Conservation (phyloP, 1,140 invertebrate species). For the Schlechtendalia chinensis region DNA sequence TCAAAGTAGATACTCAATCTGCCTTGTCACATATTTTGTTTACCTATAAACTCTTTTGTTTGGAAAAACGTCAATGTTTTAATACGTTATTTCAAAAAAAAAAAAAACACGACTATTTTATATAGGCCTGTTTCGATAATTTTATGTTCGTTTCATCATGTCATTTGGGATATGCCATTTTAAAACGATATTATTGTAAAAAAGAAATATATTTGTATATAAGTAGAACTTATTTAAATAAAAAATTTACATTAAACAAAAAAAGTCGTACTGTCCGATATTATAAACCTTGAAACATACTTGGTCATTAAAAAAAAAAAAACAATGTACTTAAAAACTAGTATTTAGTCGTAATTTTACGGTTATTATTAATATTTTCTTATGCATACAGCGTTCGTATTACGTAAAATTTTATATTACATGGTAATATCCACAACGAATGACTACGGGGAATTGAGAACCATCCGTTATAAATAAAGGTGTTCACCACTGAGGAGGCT, state of each 20-base stretch:
- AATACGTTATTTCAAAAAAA: background rate
- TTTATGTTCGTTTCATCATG: background rate
- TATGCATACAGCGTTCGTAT: too few relatives aligned
- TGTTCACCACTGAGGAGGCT: background rate
- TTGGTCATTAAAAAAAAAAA: background rate
- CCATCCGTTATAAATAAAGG: background rate
- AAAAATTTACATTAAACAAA: background rate
- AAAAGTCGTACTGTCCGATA: background rate
- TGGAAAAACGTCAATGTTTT: background rate
- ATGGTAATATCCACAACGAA: background rate
- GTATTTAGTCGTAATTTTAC: constrained; percentile 13
- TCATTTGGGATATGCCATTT: constrained; percentile 5
- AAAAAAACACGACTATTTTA: background rate
- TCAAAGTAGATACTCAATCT: background rate
- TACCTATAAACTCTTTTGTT: constrained; percentile 1
- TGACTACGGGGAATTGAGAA: background rate
- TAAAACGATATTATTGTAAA: background rate
- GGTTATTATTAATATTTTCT: constrained; percentile 23
- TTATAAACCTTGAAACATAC: constrained; percentile 22
- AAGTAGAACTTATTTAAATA: background rate
- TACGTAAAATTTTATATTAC: too few relatives aligned
- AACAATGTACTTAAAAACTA: background rate
- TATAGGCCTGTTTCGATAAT: background rate
- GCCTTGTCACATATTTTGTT: background rate
- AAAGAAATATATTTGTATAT: background rate